Evolutionary conservation across 2,797 vertebrate genomes (phyloP), one percentile per base, ranked within the genome.

Genomic region (Oreonectes daqikongensis): DNA sequence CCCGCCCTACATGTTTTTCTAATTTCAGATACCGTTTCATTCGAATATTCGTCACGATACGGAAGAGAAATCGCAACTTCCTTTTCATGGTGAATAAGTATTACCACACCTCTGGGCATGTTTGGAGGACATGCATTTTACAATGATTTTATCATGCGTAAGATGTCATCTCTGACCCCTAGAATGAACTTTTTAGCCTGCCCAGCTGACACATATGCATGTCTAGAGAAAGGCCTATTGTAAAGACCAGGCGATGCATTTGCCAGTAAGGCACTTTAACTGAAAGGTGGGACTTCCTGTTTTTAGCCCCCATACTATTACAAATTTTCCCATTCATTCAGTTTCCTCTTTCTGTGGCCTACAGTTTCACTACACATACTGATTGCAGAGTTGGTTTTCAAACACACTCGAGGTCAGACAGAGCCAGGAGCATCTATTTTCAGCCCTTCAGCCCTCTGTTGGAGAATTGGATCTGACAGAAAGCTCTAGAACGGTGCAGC

Each of bases 401-500:
- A 30, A 75, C 24, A 52, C 30, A 20, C 53, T 22, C 5, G 9
- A 75, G 73, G 73, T 46, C 12, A 44, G 15, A 28, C 30, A 24
- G 61, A 69, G 53, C 68, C 72, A 42, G 59, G 75, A 32, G 42
- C 44, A 83, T 84, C 81, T 90, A 86, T 91, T 91, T 91, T 84
- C 84, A 89, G 84, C 67, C 59, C 79, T 84, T 32, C 26, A 60
- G 26, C 83, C 61, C 78, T 84, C 87, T 89, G 85, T 84, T 84
- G 84, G 84, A 87, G 88, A 87, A 89, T 86, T 90, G 84, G 84
- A 90, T 88, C 83, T 82, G 68, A 67, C 4, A 28, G 55, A 70
- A 75, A 72, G 63, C 69, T 69, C 75, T 57, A 72, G 63, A 81
- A 86, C 82, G 79, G n/a, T 85, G 87, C 89, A 87, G 89, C 85